Conservation (phyloP, 2,113 vertebrate species). For the Microtus pennsylvanicus region DNA sequence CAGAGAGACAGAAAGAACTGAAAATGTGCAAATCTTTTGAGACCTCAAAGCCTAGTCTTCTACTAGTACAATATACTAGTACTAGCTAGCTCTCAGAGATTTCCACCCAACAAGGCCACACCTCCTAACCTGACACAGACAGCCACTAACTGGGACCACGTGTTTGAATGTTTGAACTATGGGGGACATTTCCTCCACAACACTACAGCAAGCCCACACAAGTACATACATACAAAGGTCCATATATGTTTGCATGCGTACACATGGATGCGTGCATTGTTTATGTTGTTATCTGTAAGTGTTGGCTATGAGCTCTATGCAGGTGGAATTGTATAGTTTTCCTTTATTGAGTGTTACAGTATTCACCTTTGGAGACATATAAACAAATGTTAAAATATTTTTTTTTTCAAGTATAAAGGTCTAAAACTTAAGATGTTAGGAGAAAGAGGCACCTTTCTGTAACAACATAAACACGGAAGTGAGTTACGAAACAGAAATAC, state of each 20-base stretch:
- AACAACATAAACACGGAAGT: background rate
- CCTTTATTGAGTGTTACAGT: background rate
- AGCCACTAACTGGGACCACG: background rate
- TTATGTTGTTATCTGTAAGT: background rate
- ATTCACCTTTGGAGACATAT: background rate
- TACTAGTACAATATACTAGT: too few relatives aligned
- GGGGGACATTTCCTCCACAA: background rate
- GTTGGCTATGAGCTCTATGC: background rate
- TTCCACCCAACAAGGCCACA: background rate
- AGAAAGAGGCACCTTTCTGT: background rate
- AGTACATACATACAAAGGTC: background rate
- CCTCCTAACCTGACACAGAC: background rate
- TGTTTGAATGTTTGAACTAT: background rate
- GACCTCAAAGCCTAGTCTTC: background rate
- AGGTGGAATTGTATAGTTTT: background rate
- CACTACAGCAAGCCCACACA: background rate
- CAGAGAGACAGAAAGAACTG: background rate
- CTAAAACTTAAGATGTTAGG: background rate
- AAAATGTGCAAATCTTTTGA: background rate
- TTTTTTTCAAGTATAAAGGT: constrained; percentile 2
- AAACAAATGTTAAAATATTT: background rate
- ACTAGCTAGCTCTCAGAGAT: background rate
- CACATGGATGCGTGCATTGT: too few relatives aligned
- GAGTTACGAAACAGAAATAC: too few relatives aligned
- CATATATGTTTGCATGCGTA: too few relatives aligned